phyloP scores from a whole-genome alignment of 2,888 invertebrate genomes.

The Brachyptera risi region DNA sequence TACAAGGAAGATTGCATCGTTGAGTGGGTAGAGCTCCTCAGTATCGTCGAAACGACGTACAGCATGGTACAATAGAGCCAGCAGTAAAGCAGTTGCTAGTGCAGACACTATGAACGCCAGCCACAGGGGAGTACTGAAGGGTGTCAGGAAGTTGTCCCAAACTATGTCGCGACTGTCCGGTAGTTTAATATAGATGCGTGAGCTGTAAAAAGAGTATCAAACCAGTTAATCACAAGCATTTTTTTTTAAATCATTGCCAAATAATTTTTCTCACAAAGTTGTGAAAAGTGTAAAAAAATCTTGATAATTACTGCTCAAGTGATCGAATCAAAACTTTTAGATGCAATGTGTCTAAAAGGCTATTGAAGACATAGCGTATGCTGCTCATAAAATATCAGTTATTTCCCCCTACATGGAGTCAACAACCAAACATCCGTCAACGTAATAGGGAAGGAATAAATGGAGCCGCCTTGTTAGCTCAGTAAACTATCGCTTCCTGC shows the following conservation, averaged over 20 bases:
- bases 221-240: no score
- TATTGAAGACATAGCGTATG: background rate
- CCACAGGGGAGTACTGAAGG: conserved; percentile 22
- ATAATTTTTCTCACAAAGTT: no score
- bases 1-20: conserved; percentile 3
- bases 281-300: no score
- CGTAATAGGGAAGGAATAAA: no score
- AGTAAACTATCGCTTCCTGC: no score
- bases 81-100: conserved; percentile 1
- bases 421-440: no score
- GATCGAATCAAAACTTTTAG: no score
- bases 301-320: no score
- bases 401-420: no score
- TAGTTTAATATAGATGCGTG: conserved; percentile 15
- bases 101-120: background rate
- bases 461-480: no score
- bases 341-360: background rate
- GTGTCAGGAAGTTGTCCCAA: conserved; percentile 23
- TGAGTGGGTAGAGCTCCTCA: conserved; percentile 9
- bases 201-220: conserved; percentile 10
- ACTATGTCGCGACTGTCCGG: conserved; percentile 9
- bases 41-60: background rate
- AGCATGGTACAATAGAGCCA: conserved; percentile 1
- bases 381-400: no score
- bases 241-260: no score